Conservation (phyloP, 2,888 invertebrate genomes). For the Chromoteleia sp. region DNA sequence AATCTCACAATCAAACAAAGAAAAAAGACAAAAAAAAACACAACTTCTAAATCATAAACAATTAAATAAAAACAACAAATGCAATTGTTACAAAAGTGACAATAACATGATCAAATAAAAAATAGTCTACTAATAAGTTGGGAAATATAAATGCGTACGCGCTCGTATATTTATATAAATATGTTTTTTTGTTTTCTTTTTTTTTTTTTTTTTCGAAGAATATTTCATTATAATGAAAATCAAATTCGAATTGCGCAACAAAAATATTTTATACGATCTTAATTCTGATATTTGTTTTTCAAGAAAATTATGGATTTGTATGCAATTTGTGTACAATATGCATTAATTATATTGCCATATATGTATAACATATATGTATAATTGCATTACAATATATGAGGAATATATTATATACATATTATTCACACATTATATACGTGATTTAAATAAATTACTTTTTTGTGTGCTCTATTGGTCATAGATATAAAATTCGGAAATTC, state of each 20-base stretch:
- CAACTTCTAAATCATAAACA: no score
- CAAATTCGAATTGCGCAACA: slow-evolving; percentile 36
- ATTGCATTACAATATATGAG: slow-evolving; percentile 23
- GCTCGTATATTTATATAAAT: slow-evolving; percentile 43
- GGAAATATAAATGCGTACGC: slow-evolving; percentile 46
- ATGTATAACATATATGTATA: slow-evolving; percentile 43
- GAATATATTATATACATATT: slow-evolving; percentile 38
- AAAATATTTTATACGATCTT: slow-evolving; percentile 51
- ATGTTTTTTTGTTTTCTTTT: slow-evolving; percentile 30
- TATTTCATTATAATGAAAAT: slow-evolving; percentile 15
- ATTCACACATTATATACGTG: slow-evolving; percentile 15
- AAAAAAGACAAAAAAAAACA: no score
- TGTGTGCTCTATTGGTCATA: neutral
- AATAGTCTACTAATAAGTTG: no score
- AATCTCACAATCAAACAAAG: no score
- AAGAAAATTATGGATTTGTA: neutral
- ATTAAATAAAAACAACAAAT: no score
- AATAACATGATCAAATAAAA: no score
- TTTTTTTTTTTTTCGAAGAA: slow-evolving; percentile 11
- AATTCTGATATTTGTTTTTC: neutral
- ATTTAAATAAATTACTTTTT: no score
- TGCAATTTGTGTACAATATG: slow-evolving; percentile 31
- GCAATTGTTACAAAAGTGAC: no score
- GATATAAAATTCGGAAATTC: slow-evolving; percentile 5
- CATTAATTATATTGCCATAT: slow-evolving; percentile 17